phyloP scores from a whole-genome alignment of 2,113 vertebrate species.

The Albula goreensis region DNA sequence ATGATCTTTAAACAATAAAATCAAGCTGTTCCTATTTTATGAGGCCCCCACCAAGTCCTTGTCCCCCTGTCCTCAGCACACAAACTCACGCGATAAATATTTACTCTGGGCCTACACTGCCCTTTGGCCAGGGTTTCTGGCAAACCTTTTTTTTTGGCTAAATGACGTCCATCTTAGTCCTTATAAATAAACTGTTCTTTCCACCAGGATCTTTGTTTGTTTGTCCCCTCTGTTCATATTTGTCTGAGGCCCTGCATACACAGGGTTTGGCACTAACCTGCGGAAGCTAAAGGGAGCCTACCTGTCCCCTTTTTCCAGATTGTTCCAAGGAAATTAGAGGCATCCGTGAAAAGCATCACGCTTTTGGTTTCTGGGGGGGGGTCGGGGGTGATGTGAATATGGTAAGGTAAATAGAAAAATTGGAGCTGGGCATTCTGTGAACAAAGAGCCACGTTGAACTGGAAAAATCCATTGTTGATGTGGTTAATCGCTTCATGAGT shows the following conservation, averaged over 20 bases:
- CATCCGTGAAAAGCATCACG: neutral
- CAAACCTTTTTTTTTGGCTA: constrained; percentile 13
- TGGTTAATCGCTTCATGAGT: neutral
- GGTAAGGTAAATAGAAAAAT: constrained; percentile 46
- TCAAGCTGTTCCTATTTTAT: constrained; percentile 11
- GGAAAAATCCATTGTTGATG: neutral
- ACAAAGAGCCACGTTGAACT: neutral
- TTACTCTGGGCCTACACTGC: neutral
- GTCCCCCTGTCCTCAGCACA: constrained; percentile 1
- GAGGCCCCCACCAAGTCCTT: neutral
- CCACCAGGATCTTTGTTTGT: constrained; percentile 20
- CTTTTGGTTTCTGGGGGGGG: neutral
- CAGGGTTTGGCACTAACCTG: neutral
- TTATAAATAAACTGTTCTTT: constrained; percentile 18
- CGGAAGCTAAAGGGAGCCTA: neutral
- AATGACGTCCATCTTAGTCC: neutral
- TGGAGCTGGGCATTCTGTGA: neutral
- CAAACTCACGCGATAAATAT: neutral
- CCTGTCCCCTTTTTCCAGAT: neutral
- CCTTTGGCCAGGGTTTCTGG: constrained; percentile 11
- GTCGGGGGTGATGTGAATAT: constrained; percentile 19
- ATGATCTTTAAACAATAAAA: constrained; percentile 16
- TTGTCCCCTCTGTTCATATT: constrained; percentile 13
- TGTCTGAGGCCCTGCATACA: constrained; percentile 18
- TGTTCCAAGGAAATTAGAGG: neutral